phyloP scores from a whole-genome alignment of 1,140 invertebrate genomes.

The Hycleus cichorii region DNA sequence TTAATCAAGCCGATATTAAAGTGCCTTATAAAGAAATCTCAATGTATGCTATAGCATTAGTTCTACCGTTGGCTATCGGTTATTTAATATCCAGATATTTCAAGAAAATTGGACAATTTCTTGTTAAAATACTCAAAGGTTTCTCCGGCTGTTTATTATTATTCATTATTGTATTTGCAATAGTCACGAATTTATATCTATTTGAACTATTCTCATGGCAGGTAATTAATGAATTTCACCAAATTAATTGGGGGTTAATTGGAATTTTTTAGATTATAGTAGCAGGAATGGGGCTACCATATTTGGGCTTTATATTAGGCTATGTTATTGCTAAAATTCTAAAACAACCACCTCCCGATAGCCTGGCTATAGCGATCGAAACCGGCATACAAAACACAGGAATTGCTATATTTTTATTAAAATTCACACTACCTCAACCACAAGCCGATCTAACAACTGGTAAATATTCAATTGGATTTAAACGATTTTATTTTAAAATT shows the following conservation, averaged over 20 bases:
- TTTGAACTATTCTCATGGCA: conserved; percentile 84
- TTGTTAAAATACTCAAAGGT: conserved; percentile 77
- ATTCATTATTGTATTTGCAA: conserved; percentile 88
- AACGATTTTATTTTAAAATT: neutral
- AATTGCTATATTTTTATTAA: conserved; percentile 78
- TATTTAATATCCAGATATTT: conserved; percentile 62
- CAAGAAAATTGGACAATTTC: conserved; percentile 58
- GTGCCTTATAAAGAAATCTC: conserved; percentile 80
- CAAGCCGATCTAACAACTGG: conserved; percentile 75
- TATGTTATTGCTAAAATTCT: conserved; percentile 51
- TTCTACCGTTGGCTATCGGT: conserved; percentile 78
- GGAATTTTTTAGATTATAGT: conserved; percentile 60
- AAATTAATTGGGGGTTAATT: neutral
- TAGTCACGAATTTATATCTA: conserved; percentile 84
- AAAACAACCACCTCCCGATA: conserved; percentile 56
- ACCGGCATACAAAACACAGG: conserved; percentile 94
- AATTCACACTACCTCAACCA: conserved; percentile 61
- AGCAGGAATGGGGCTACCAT: conserved; percentile 78
- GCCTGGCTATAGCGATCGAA: conserved; percentile 83
- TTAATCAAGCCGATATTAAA: conserved; percentile 56
- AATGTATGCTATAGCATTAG: conserved; percentile 64
- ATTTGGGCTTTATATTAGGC: conserved; percentile 77
- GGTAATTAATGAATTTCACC: conserved; percentile 48
- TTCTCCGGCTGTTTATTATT: conserved; percentile 77
- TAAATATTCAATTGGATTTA: conserved; percentile 32